These are phyloP conservation scores for Seira ritae DNA, from an alignment of 2,888 invertebrate genomes.

Conservation along the genomic window DNA sequence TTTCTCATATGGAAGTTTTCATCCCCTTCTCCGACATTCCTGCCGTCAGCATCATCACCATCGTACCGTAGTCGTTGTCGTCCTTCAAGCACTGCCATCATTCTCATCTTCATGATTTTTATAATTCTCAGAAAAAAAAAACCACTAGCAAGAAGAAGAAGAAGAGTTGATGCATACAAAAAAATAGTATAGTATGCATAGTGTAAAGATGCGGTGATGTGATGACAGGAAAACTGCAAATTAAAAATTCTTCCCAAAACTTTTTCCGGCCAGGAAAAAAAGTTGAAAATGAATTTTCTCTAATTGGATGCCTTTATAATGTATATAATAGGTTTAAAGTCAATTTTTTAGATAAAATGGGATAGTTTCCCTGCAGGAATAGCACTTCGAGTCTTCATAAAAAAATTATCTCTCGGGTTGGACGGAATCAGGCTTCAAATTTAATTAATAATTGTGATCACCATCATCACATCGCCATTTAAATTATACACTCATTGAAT, in stretches of 20 bases:
- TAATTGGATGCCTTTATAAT: conserved; percentile 51
- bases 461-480: too few species aligned
- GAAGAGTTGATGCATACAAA: conserved; percentile 12
- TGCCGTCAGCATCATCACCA: neutral
- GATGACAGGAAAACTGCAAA: conserved; percentile 55
- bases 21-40: too few species aligned
- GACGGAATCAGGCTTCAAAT: too few species aligned
- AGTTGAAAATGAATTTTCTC: conserved; percentile 41
- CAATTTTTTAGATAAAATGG: too few species aligned
- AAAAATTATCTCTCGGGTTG: too few species aligned
- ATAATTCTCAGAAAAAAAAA: conserved; percentile 11
- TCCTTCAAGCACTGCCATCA: conserved; percentile 42
- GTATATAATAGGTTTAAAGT: conserved; percentile 7
- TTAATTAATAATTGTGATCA: too few species aligned
- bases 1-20: too few species aligned
- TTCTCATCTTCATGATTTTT: conserved; percentile 38
- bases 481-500: too few species aligned
- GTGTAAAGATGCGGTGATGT: conserved; percentile 31
- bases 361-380: too few species aligned
- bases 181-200: too few species aligned
- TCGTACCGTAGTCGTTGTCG: conserved; percentile 12
- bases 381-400: too few species aligned
- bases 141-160: conserved; percentile 30
- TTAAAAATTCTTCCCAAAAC: conserved; percentile 41
- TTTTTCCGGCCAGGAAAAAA: conserved; percentile 38